phyloP scores from a whole-genome alignment of 1,140 invertebrate genomes.

The Acromyrmex echinatior region DNA sequence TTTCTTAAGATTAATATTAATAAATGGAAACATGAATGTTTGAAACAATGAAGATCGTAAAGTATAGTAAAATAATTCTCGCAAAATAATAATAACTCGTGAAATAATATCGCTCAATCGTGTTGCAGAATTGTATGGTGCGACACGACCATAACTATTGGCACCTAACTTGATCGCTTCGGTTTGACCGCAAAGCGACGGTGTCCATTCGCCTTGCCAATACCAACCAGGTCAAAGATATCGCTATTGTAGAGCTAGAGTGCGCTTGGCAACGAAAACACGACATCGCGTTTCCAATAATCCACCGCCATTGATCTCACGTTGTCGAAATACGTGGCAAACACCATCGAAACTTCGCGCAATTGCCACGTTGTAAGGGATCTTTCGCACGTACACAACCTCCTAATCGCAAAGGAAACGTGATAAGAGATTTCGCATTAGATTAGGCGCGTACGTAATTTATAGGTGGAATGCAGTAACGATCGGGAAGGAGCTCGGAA shows the following conservation, averaged over 20 bases:
- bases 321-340: conserved; percentile 9
- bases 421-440: conserved; percentile 28
- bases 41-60: neutral
- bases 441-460: conserved; percentile 4
- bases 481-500: neutral
- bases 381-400: conserved; percentile 16
- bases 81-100: neutral
- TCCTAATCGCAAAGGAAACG: conserved; percentile 11
- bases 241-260: neutral
- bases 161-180: conserved; percentile 43
- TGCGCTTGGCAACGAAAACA: conserved; percentile 7
- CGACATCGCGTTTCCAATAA: conserved; percentile 56
- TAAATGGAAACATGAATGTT: neutral
- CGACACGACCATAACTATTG: conserved; percentile 58
- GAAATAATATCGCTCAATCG: neutral
- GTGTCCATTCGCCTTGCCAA: conserved; percentile 37
- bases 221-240: conserved; percentile 28
- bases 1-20: neutral
- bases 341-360: conserved; percentile 16
- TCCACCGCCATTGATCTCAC: conserved; percentile 26
- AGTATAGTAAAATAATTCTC: neutral
- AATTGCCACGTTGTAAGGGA: neutral
- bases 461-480: neutral
- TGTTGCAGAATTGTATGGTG: neutral
- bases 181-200: conserved; percentile 63